Base-by-base conservation (phyloP, 2,797 vertebrate genomes). In the Microctenopoma stevenorrisi region DNA sequence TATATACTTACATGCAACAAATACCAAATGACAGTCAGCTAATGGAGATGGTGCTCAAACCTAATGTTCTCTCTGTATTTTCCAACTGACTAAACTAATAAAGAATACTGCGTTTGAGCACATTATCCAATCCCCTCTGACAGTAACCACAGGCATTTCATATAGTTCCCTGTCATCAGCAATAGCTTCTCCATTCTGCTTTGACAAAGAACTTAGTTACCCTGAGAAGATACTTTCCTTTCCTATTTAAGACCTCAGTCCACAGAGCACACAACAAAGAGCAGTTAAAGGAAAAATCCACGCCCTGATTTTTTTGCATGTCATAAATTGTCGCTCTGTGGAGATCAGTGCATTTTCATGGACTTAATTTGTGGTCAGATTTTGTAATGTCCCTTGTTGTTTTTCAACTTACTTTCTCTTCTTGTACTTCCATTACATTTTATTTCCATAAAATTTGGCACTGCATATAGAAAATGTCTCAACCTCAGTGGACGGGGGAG, bases 121-220 rank as follows among this genome's bases (percentile, higher is more conserved):
- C 33, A 60, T 73, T 62, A 83, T 66, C 54, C 60, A 44, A 52
- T 67, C 42, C 56, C 35, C 55, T 55, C 30, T 52, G 48, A 72
- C 28, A 67, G 60, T 61, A 51, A 82, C 64, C 54, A 53, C 74
- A 81, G 71, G 61, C 66, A 72, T 78, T 82, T 89, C 28, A 68
- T 65, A 48, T 56, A 69, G 74, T 64, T 54, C 16, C 55, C 55
- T 58, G 25, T 79, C 78, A 74, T 26, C 43, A 80, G 53, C 66
- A 76, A 74, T 51, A 75, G 74, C 8, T 40, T 51, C 50, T 73
- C 57, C 54, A 18, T 54, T 64, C 54, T 57, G 63, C 38, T 49
- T 49, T 65, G 68, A 80, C 56, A 65, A 74, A 72, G 47, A 74
- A 56, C 48, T 71, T 62, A 63, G 72, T 80, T 37, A 53, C 43